These are phyloP conservation scores for Mya arenaria DNA, from an alignment of 1,140 invertebrate species.

Conservation along the genomic window DNA sequence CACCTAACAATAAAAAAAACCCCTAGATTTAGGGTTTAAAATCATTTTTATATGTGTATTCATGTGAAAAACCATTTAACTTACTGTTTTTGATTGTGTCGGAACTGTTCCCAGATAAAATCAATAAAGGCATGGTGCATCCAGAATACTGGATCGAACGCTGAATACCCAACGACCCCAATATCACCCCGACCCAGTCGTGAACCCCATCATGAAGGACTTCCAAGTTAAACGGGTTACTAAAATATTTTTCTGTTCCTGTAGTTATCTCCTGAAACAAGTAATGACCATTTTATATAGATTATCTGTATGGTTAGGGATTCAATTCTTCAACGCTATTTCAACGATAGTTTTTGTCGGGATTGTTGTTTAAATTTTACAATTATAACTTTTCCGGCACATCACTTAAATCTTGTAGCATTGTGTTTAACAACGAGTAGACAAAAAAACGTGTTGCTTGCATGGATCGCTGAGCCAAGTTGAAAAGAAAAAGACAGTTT, in stretches of 20 bases:
- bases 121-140: slow-evolving; percentile 57
- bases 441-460: too few species aligned
- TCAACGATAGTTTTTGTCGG: background rate
- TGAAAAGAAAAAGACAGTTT: too few species aligned
- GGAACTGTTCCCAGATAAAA: slow-evolving; percentile 59
- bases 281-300: too few species aligned
- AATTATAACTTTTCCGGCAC: background rate
- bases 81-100: slow-evolving; percentile 56
- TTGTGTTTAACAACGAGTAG: too few species aligned
- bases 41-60: too few species aligned
- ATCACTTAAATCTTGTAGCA: too few species aligned
- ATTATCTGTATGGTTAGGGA: too few species aligned
- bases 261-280: slow-evolving; percentile 8
- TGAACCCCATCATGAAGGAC: background rate
- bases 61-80: too few species aligned
- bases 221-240: background rate
- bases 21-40: too few species aligned
- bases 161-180: slow-evolving; percentile 1
- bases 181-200: slow-evolving; percentile 32
- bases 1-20: too few species aligned
- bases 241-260: background rate
- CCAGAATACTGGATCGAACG: slow-evolving; percentile 56
- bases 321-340: too few species aligned
- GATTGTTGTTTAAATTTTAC: background rate
- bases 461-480: too few species aligned